Conservation (phyloP, 2,888 invertebrate genomes). For the Balanococcus diminutus region DNA sequence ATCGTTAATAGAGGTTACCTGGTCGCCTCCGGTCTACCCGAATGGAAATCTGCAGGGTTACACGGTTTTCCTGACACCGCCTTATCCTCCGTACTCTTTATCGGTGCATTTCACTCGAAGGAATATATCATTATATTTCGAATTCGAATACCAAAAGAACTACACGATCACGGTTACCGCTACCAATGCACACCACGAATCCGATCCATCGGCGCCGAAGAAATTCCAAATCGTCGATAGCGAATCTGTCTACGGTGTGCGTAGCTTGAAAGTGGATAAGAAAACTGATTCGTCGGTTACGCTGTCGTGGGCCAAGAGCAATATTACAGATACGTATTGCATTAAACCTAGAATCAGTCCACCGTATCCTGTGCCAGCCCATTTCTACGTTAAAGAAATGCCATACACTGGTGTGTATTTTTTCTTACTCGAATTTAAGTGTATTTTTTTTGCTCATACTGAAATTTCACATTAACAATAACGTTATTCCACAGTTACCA, state of each 20-base stretch:
- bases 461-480: too few species aligned
- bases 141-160: constrained; percentile 62
- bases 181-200: constrained; percentile 68
- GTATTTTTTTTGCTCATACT: too few species aligned
- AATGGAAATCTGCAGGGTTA: constrained; percentile 71
- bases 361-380: not conserved
- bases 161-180: constrained; percentile 80
- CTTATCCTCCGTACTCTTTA: constrained; percentile 64
- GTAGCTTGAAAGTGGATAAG: constrained; percentile 66
- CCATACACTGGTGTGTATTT: not conserved
- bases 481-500: constrained; percentile 63
- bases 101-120: constrained; percentile 59
- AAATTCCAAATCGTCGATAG: constrained; percentile 70
- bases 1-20: constrained; percentile 69
- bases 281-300: constrained; percentile 65
- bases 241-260: constrained; percentile 67
- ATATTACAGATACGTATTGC: not conserved
- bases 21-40: constrained; percentile 71
- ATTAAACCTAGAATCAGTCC: not conserved
- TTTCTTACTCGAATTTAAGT: not conserved
- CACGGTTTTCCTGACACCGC: constrained; percentile 71
- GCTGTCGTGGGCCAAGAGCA: constrained; percentile 66
- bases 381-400: not conserved
- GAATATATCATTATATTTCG: not conserved
- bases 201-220: constrained; percentile 68